These are phyloP conservation scores for Chrysolina oricalcia DNA, from an alignment of 2,888 invertebrate genomes.

Conservation along the genomic window DNA sequence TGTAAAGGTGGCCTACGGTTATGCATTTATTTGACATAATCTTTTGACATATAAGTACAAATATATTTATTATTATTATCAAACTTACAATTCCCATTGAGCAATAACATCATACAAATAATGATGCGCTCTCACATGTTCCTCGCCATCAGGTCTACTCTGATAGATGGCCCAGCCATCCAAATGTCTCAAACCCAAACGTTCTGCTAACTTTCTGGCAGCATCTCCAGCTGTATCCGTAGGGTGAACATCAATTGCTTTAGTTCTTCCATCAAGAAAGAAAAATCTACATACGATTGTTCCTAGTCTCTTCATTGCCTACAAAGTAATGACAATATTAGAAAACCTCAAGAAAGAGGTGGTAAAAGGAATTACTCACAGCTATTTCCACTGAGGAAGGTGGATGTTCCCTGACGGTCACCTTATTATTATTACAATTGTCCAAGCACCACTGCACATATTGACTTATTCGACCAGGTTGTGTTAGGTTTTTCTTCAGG, in stretches of 20 bases:
- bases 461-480: conserved; percentile 82
- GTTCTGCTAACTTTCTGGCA: conserved; percentile 90
- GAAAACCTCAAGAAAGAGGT: not conserved
- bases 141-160: conserved; percentile 88
- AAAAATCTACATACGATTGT: conserved; percentile 95
- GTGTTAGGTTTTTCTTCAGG: conserved; percentile 80
- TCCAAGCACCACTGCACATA: conserved; percentile 96
- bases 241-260: conserved; percentile 95
- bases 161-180: conserved; percentile 98
- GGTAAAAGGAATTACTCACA: conserved; percentile 74
- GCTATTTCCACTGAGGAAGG: conserved; percentile 96
- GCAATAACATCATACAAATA: conserved; percentile 95
- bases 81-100: conserved; percentile 90
- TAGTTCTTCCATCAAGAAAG: conserved; percentile 95
- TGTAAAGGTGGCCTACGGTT: no score
- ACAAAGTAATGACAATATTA: conserved; percentile 24
- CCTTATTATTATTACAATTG: conserved; percentile 91
- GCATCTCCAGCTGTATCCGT: conserved; percentile 95
- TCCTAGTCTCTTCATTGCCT: conserved; percentile 92
- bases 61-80: not conserved
- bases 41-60: not conserved
- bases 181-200: conserved; percentile 85
- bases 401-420: conserved; percentile 85
- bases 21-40: no score
- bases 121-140: conserved; percentile 92